Evolutionary conservation across 2,797 vertebrate genomes (phyloP), one percentile per base, ranked within the genome.

Genomic region (Alosa sapidissima): DNA sequence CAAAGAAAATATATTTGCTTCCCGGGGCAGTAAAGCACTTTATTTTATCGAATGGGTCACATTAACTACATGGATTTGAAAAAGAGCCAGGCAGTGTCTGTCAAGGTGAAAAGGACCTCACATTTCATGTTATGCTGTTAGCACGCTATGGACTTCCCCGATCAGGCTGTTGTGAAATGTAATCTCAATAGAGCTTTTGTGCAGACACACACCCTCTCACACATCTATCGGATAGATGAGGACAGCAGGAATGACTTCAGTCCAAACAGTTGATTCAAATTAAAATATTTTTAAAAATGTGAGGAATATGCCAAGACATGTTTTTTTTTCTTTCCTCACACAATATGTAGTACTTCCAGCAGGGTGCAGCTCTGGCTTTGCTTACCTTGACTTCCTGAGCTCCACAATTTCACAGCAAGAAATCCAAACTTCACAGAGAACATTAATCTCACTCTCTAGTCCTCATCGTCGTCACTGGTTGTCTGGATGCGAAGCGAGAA

Each of bases 181-280:
- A 6, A 78, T 78, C 16, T 78, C 14, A 78, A 45, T 78, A 78
- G 14, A 19, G 28, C 72, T 47, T 78, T 45, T 78, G 72, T 47
- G 14, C 19, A 47, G 6, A 21, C 5, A 78, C 72, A 78, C 41
- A 47, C 4, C 10, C 28, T 47, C 19, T 78, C 41, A 45, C 72
- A 45, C 68, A 78, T 45, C 45, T 21, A 19, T 45, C 5, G 7
- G 72, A 47, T 78, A 47, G 41, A 47, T 78, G 14, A 45, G 10
- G 72, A 10, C 72, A 47, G 14, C 16, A 19, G 41, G 36, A 78
- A 78, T 47, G 72, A 45, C 13, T 41, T 75, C 16, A 47, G 72
- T 47, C 72, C 72, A 21, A 78, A 78, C 72, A 78, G 16, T 78
- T 78, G 36, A 78, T 78, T 78, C 16, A 78, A 78, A 78, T 62